Conservation (phyloP, 2,888 invertebrate species). For the Teleogryllus oceanicus region DNA sequence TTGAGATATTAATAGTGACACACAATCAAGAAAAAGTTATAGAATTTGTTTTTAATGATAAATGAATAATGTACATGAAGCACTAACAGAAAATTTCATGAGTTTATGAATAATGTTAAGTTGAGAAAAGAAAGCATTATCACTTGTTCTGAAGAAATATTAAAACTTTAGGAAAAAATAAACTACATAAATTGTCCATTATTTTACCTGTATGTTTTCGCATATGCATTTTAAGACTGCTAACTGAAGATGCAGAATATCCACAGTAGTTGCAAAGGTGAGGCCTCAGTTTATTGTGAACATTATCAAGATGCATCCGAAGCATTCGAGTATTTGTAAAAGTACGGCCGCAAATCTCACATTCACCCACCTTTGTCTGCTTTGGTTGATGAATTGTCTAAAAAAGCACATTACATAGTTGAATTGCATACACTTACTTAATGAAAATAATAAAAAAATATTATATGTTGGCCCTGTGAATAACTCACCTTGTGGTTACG, state of each 20-base stretch:
- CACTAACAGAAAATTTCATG: too few relatives aligned
- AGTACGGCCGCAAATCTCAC: slow-evolving; percentile 58
- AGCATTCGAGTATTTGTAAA: slow-evolving; percentile 56
- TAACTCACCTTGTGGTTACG: slow-evolving; percentile 63
- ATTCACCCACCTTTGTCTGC: slow-evolving; percentile 46
- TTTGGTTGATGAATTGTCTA: slow-evolving; percentile 22
- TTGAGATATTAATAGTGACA: too few relatives aligned
- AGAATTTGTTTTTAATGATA: too few relatives aligned
- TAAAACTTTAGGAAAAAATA: too few relatives aligned
- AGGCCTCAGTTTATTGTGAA: slow-evolving; percentile 65
- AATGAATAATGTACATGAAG: too few relatives aligned
- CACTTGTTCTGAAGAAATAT: too few relatives aligned
- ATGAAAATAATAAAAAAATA: neutral
- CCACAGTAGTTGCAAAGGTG: slow-evolving; percentile 66
- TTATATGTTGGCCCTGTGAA: neutral
- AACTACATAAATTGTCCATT: neutral
- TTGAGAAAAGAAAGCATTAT: too few relatives aligned
- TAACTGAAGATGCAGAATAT: slow-evolving; percentile 62
- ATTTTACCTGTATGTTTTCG: slow-evolving; percentile 65
- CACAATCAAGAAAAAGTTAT: too few relatives aligned
- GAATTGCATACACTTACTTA: neutral
- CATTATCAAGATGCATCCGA: slow-evolving; percentile 56
- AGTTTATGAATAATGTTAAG: too few relatives aligned
- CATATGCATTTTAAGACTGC: slow-evolving; percentile 64
- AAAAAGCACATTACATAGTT: neutral